These are phyloP conservation scores for Acronicta aceris DNA, from an alignment of 2,888 invertebrate species.

Conservation along the genomic window DNA sequence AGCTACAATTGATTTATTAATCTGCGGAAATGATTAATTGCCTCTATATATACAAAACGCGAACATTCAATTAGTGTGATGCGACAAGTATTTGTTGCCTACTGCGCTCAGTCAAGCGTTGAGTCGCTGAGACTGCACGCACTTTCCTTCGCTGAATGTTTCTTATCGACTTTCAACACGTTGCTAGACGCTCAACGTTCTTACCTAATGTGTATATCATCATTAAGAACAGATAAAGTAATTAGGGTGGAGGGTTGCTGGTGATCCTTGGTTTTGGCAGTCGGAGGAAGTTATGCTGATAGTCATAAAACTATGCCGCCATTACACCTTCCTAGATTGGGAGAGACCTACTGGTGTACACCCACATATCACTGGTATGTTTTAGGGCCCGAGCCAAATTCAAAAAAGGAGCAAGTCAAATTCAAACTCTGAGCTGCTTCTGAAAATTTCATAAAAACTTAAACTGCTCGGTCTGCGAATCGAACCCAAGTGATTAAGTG, in stretches of 20 bases:
- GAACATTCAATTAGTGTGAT: constrained; percentile 8
- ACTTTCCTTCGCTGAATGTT: constrained; percentile 48
- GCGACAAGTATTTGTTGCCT: constrained; percentile 26
- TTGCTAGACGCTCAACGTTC: constrained; percentile 3
- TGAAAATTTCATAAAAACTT: no score
- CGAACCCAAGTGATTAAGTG: no score
- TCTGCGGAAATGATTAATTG: background rate
- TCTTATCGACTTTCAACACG: constrained; percentile 45
- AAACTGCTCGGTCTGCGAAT: no score
- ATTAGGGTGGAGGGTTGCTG: background rate
- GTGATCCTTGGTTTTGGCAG: background rate
- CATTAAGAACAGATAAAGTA: background rate
- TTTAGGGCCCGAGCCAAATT: no score
- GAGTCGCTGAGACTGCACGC: constrained; percentile 29
- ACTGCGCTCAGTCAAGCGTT: constrained; percentile 47
- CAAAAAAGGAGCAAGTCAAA: no score
- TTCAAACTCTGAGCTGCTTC: no score
- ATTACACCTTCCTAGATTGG: no score
- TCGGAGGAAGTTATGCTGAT: background rate
- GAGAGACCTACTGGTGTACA: no score
- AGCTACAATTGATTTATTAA: no score
- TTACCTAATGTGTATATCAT: background rate
- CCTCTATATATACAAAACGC: constrained; percentile 1
- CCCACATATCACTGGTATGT: no score
- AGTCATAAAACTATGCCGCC: no score